Evolutionary conservation across 2,113 vertebrate genomes (phyloP).

Genomic region (Tricholaema leucomelas): DNA sequence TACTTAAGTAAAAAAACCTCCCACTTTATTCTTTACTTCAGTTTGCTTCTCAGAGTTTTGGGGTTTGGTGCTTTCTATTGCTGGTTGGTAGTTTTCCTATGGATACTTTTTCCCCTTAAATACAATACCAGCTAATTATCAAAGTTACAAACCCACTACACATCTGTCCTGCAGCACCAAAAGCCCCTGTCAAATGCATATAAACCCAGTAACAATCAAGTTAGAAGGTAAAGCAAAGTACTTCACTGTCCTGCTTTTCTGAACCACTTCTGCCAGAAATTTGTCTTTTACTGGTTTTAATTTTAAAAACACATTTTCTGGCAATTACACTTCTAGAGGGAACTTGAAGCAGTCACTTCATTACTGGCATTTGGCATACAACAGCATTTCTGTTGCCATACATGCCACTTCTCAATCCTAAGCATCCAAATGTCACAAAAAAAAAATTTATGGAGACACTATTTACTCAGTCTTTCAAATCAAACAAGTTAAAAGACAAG

Average conservation of each 20-base stretch:
- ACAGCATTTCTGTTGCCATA: background rate
- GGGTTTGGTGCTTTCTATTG: too few species aligned
- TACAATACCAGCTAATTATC: background rate
- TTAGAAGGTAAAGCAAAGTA: background rate
- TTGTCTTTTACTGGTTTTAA: background rate
- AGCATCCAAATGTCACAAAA: background rate
- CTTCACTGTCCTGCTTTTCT: background rate
- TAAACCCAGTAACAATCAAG: fast-evolving
- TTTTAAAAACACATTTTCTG: background rate
- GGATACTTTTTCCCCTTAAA: too few species aligned
- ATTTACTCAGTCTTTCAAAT: background rate
- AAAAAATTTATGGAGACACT: too few species aligned
- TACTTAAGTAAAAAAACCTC: background rate
- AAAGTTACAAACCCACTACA: background rate
- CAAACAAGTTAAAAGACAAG: background rate
- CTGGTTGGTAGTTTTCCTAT: background rate
- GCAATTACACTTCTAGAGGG: background rate
- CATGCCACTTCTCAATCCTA: background rate
- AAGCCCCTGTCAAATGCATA: background rate
- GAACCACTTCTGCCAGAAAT: background rate
- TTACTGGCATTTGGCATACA: background rate
- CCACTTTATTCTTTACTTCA: background rate
- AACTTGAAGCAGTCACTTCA: background rate
- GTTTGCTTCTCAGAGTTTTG: background rate
- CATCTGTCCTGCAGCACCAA: background rate